Evolutionary conservation across 2,113 vertebrate genomes (phyloP), one percentile per base, ranked within the genome.

Genomic region (Meles meles): DNA sequence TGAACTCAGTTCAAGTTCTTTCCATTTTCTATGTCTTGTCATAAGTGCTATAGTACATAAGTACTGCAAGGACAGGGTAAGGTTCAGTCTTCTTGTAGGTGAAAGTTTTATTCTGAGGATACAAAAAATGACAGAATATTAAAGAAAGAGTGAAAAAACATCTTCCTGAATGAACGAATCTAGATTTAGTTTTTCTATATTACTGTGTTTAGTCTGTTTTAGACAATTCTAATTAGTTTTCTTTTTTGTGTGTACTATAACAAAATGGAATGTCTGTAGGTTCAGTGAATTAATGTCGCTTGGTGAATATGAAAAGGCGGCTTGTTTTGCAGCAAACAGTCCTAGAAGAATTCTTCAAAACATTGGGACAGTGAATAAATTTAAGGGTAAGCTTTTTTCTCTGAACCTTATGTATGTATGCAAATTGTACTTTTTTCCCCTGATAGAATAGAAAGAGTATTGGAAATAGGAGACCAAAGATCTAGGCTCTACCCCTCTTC

Each of bases 291-390:
- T 99, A 89, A 98, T 99, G 74, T 97, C 98, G 44, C 97, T 96
- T 13, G 98, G 98, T 74, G 98, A 98, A 89, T 99, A 98, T 47
- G 98, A 99, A 80, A 98, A 98, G 15, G 99, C 99, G 8, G 98
- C 99, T 93, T 71, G 93, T 27, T 98, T 98, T 34, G 98, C 99
- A 37, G 99, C 98, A 71, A 98, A 95, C 31, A 98, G 98, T 94
- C 99, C 99, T 79, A 92, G 90, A 86, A 99, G 98, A 98, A 98
- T 99, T 76, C 98, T 99, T 92, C 98, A 97, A 96, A 99, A 99
- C 94, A 79, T 98, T 20, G 97, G 98, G 86, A 98, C 97, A 95
- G 96, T 99, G 98, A 94, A 98, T 92, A 98, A 97, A 96, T 98
- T 99, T 97, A 98, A 98, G 71, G 98, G 98, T 98, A 98, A 97